Evolutionary conservation across 1,140 invertebrate genomes (phyloP).

Genomic region (Formica exsecta): DNA sequence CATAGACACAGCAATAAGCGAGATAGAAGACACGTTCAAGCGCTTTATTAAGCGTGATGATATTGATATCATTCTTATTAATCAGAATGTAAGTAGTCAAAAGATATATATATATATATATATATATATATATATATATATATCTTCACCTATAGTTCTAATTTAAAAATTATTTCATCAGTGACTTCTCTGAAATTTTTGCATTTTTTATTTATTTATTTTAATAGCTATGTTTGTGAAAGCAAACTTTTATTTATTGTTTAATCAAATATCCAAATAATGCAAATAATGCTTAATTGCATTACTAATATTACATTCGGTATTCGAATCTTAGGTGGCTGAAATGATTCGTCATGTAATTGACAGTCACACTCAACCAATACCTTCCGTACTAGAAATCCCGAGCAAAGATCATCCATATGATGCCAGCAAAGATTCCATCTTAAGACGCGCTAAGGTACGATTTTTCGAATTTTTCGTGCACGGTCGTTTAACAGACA

Average conservation of each 20-base stretch:
- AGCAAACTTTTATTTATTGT: neutral
- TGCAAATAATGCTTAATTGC: neutral
- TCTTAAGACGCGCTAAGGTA: slow-evolving; percentile 97
- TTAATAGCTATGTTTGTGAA: neutral
- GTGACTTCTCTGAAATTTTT: neutral
- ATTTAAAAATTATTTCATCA: neutral
- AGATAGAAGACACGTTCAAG: slow-evolving; percentile 99
- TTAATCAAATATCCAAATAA: slow-evolving; percentile 2
- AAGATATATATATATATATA: neutral
- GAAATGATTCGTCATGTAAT: slow-evolving; percentile 99
- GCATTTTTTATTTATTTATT: neutral
- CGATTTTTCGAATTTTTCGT: slow-evolving; percentile 57
- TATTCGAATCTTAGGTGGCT: slow-evolving; percentile 90
- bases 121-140: too few species aligned
- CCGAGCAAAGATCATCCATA: slow-evolving; percentile 99
- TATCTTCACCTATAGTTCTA: neutral
- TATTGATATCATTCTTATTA: slow-evolving; percentile 99
- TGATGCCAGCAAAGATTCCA: slow-evolving; percentile 99
- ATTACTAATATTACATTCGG: neutral
- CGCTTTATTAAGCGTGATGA: slow-evolving; percentile 98
- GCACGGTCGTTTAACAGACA: neutral
- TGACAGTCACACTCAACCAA: slow-evolving; percentile 96
- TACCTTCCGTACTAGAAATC: slow-evolving; percentile 99
- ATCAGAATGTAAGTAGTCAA: slow-evolving; percentile 93
- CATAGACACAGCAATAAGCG: slow-evolving; percentile 97